phyloP scores from a whole-genome alignment of 2,113 vertebrate species.

The Indri indri region DNA sequence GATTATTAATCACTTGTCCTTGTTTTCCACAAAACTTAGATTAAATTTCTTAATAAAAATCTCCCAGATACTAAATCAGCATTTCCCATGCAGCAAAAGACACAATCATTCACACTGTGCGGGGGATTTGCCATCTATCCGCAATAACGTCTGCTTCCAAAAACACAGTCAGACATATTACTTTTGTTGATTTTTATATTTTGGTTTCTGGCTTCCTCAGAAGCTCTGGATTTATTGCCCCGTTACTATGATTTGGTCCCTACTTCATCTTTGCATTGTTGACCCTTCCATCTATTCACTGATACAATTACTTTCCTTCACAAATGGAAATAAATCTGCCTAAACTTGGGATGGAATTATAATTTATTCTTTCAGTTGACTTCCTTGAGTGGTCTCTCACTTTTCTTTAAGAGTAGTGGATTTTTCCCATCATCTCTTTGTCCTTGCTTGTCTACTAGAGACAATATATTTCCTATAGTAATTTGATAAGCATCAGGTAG shows the following conservation, averaged over 20 bases:
- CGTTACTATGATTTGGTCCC: slow-evolving; percentile 50
- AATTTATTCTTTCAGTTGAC: slow-evolving; percentile 47
- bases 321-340: slow-evolving; percentile 67
- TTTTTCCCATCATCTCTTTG: background rate
- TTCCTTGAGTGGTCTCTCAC: slow-evolving; percentile 43
- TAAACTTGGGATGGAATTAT: slow-evolving; percentile 51
- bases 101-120: background rate
- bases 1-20: slow-evolving; percentile 70
- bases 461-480: background rate
- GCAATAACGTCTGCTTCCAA: slow-evolving; percentile 9
- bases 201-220: slow-evolving; percentile 6
- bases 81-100: slow-evolving; percentile 44
- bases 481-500: background rate
- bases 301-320: slow-evolving; percentile 61
- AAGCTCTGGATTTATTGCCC: slow-evolving; percentile 44
- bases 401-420: slow-evolving; percentile 20
- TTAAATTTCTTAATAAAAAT: slow-evolving; percentile 71
- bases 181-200: slow-evolving; percentile 57
- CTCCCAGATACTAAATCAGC: slow-evolving; percentile 66
- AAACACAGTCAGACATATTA: slow-evolving; percentile 7
- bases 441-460: background rate
- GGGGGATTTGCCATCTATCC: background rate
- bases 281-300: slow-evolving; percentile 56
- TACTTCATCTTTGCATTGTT: slow-evolving; percentile 55
- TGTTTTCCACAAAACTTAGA: slow-evolving; percentile 64